Evolutionary conservation across 2,888 invertebrate genomes (phyloP).

Genomic region (Epirrita christyi): DNA sequence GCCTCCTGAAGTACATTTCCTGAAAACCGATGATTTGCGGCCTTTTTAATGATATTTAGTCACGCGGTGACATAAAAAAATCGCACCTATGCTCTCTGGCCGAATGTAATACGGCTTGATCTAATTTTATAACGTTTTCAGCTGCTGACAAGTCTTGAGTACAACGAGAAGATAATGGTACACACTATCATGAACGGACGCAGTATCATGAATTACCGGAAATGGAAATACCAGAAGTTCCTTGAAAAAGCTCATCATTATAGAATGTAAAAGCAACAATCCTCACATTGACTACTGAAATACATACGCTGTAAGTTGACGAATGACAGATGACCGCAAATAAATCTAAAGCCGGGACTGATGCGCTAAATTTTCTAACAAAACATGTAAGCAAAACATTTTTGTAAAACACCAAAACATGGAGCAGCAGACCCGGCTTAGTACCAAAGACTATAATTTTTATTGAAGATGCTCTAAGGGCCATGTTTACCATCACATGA

Average conservation of each 20-base stretch:
- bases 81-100: no score
- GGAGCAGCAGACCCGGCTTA: no score
- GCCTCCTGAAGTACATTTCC: no score
- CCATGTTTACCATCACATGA: no score
- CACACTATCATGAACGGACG: constrained; percentile 92
- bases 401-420: no score
- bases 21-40: no score
- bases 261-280: constrained; percentile 7
- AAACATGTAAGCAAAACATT: no score
- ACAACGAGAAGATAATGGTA: constrained; percentile 87
- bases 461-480: background rate
- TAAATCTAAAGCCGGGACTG: no score
- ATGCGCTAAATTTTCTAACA: no score
- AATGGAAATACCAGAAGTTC: constrained; percentile 68
- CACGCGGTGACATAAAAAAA: no score
- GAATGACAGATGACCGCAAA: background rate
- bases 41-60: no score
- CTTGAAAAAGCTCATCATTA: constrained; percentile 49
- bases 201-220: constrained; percentile 66
- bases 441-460: background rate
- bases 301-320: background rate
- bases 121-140: constrained; percentile 63
- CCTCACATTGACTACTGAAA: background rate
- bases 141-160: constrained; percentile 89
- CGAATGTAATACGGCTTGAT: no score